Percentiles rank a stretch among this genome's conserved stretches.
These are phyloP conservation scores for Octonoba sinensis DNA, from an alignment of 2,888 invertebrate species.

Conservation along the genomic window DNA sequence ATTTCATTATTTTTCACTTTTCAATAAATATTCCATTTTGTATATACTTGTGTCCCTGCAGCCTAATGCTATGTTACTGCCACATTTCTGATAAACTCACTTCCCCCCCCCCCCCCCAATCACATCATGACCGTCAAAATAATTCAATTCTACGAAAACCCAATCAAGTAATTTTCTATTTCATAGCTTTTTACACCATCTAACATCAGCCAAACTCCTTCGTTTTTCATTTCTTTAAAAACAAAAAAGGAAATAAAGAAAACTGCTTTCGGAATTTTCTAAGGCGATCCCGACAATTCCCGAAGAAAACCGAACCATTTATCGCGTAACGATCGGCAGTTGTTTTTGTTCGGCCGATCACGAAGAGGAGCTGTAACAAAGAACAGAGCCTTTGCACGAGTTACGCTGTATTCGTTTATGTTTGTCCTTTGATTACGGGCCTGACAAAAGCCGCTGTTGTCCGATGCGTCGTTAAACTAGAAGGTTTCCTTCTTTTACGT, in stretches of 20 bases:
- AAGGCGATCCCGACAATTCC: slow-evolving; percentile 14
- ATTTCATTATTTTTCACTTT: too few species aligned
- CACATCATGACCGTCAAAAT: too few species aligned
- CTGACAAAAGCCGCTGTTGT: slow-evolving; percentile 35
- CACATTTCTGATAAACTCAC: too few species aligned
- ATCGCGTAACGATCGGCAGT: slow-evolving; percentile 21
- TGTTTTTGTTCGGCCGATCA: slow-evolving; percentile 1
- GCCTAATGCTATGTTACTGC: too few species aligned
- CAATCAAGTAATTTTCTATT: slow-evolving; percentile 14
- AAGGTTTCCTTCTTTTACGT: slow-evolving; percentile 11
- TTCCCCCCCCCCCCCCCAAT: too few species aligned
- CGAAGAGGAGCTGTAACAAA: background rate
- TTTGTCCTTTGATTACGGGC: slow-evolving; percentile 26
- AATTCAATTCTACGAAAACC: slow-evolving; percentile 11
- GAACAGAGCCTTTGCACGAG: slow-evolving; percentile 9
- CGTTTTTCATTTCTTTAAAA: background rate
- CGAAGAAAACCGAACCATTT: slow-evolving; percentile 16
- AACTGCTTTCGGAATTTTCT: too few species aligned
- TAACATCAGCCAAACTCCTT: background rate
- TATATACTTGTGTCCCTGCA: too few species aligned
- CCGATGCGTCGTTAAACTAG: slow-evolving; percentile 30
- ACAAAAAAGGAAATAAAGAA: background rate
- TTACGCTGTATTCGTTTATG: slow-evolving; percentile 13
- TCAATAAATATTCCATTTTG: too few species aligned
- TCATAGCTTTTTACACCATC: too few species aligned